Percentiles rank a stretch among this genome's conserved stretches.
These are phyloP conservation scores for Prosopocoilus inquinatus DNA, from an alignment of 2,888 invertebrate genomes.

Conservation along the genomic window DNA sequence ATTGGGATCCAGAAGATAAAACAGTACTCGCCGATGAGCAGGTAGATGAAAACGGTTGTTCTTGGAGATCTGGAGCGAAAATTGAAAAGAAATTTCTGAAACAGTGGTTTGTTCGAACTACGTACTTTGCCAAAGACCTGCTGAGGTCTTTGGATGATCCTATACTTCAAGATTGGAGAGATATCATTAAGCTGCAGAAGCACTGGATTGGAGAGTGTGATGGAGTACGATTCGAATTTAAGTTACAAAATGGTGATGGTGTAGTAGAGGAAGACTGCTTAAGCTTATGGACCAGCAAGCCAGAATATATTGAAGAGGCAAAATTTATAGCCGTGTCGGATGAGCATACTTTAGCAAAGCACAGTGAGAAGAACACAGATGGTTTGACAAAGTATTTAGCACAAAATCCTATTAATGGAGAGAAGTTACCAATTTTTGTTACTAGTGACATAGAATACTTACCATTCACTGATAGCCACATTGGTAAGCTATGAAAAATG, in stretches of 20 bases:
- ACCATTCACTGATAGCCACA: constrained; percentile 63
- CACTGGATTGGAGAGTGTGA: constrained; percentile 89
- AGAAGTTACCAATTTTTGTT: constrained; percentile 64
- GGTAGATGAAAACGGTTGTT: constrained; percentile 84
- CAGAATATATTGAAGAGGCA: constrained; percentile 70
- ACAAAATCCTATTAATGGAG: constrained; percentile 69
- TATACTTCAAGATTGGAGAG: constrained; percentile 73
- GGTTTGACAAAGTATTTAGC: constrained; percentile 48
- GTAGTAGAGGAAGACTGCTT: constrained; percentile 42
- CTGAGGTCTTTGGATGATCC: constrained; percentile 70
- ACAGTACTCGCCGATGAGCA: constrained; percentile 98
- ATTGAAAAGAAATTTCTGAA: constrained; percentile 84
- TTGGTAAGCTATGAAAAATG: constrained; percentile 48
- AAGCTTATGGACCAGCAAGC: constrained; percentile 71
- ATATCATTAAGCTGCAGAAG: constrained; percentile 79
- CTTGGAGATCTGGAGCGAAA: constrained; percentile 96
- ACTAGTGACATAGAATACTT: constrained; percentile 63
- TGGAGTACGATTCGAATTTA: constrained; percentile 71
- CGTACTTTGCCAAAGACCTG: constrained; percentile 72
- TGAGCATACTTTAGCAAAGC: constrained; percentile 55
- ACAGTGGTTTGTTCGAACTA: constrained; percentile 96
- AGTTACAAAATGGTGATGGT: constrained; percentile 31
- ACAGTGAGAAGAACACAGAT: constrained; percentile 35
- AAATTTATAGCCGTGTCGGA: constrained; percentile 67
- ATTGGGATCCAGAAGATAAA: constrained; percentile 98